These are phyloP conservation scores for Selene dorsalis DNA, from an alignment of 2,797 vertebrate genomes.

Conservation along the genomic window DNA sequence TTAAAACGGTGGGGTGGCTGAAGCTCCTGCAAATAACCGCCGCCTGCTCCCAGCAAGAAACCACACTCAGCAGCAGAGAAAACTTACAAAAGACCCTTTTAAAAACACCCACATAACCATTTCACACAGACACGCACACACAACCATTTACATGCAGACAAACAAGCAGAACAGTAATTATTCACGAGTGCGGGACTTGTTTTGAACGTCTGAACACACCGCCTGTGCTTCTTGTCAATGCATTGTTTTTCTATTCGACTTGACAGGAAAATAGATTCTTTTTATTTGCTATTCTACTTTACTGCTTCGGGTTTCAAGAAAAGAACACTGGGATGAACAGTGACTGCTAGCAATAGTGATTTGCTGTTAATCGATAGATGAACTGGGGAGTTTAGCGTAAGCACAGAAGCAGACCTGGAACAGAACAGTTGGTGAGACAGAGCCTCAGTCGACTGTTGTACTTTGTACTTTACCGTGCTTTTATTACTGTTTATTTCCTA, in stretches of 20 bases:
- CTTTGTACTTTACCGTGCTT: not conserved
- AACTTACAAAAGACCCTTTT: no score
- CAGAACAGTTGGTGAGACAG: not conserved
- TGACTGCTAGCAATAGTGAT: not conserved
- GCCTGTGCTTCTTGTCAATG: not conserved
- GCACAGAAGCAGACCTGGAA: not conserved
- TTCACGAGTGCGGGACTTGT: not conserved
- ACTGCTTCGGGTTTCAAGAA: not conserved
- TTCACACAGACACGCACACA: not conserved
- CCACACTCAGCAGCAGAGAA: no score
- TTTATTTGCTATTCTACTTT: not conserved
- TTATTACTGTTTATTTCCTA: not conserved
- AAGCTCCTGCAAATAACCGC: no score
- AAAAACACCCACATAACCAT: not conserved
- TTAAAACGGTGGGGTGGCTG: no score
- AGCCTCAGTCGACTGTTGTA: not conserved
- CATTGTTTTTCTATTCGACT: constrained; percentile 1
- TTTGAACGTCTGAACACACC: not conserved
- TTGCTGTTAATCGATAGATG: not conserved
- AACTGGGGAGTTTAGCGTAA: not conserved
- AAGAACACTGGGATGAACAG: not conserved
- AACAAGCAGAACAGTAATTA: not conserved
- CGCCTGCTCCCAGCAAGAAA: no score
- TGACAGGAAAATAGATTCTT: not conserved
- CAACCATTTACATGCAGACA: not conserved